Conservation (phyloP, 2,113 vertebrate genomes). For the Trichomycterus rosablanca region DNA sequence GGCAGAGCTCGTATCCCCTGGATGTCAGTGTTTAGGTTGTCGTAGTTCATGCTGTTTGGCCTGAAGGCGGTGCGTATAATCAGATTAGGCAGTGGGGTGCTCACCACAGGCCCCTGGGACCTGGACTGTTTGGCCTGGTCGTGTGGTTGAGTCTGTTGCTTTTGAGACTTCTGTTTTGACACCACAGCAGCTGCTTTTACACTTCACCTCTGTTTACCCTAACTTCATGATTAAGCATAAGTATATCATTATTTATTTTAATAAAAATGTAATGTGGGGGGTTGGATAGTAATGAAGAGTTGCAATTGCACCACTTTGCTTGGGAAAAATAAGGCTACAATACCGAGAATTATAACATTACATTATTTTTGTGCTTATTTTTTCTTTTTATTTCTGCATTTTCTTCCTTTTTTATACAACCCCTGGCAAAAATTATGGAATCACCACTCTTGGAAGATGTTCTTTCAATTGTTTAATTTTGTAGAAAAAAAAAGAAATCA, state of each 20-base stretch:
- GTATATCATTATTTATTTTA: not conserved
- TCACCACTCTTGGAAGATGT: no score
- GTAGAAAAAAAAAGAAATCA: no score
- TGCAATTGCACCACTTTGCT: no score
- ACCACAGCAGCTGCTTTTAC: conserved; percentile 7
- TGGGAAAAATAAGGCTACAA: no score
- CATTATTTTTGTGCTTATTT: no score
- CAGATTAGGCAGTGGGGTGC: conserved; percentile 20
- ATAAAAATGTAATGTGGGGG: not conserved
- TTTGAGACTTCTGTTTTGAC: conserved; percentile 13
- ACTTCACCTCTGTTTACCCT: conserved; percentile 11
- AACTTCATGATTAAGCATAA: not conserved
- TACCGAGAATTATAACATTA: no score
- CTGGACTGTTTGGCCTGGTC: conserved; percentile 1
- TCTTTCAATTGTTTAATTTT: no score
- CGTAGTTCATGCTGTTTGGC: not conserved
- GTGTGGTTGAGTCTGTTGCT: conserved; percentile 13
- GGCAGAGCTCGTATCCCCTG: conserved; percentile 11
- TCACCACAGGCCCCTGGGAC: not conserved
- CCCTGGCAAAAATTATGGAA: no score
- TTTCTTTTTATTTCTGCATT: no score
- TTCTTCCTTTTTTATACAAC: no score
- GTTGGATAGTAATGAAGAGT: not conserved
- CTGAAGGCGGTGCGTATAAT: conserved; percentile 9
- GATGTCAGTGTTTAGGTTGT: conserved; percentile 10